Conservation (phyloP, 2,797 vertebrate species). For the Chromis chromis region DNA sequence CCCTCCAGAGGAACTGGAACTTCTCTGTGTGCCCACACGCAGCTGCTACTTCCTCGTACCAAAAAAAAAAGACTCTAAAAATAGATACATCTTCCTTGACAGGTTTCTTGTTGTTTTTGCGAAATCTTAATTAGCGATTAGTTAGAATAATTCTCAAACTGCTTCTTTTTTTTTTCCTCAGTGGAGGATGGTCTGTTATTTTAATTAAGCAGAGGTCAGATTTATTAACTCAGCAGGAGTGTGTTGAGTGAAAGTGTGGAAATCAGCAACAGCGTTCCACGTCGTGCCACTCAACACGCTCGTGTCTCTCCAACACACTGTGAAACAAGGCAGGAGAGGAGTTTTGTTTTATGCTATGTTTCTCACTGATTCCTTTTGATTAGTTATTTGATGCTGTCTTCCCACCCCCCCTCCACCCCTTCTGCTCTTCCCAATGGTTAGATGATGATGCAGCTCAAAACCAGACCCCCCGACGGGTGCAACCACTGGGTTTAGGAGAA, state of each 20-base stretch:
- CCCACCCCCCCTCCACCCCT: slow-evolving; percentile 4
- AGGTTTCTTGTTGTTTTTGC: slow-evolving; percentile 81
- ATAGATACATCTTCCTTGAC: slow-evolving; percentile 73
- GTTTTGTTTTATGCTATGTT: slow-evolving; percentile 55
- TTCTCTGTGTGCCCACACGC: slow-evolving; percentile 46
- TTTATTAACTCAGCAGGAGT: slow-evolving; percentile 86
- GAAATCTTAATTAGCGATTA: slow-evolving; percentile 85
- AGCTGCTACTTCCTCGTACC: slow-evolving; percentile 47
- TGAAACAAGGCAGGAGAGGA: slow-evolving; percentile 29
- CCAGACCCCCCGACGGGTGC: slow-evolving; percentile 51
- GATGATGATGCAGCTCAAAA: slow-evolving; percentile 50
- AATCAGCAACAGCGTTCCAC: slow-evolving; percentile 71
- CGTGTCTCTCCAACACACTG: slow-evolving; percentile 45
- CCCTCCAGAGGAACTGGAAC: slow-evolving; percentile 43
- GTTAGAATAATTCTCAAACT: slow-evolving; percentile 84
- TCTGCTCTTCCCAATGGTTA: slow-evolving; percentile 23
- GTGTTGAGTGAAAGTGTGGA: slow-evolving; percentile 74
- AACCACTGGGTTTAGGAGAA: slow-evolving; percentile 32
- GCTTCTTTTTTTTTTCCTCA: slow-evolving; percentile 69
- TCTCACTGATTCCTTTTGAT: slow-evolving; percentile 66
- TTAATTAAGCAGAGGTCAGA: slow-evolving; percentile 89
- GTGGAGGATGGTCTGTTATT: slow-evolving; percentile 84
- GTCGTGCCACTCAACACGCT: slow-evolving; percentile 57
- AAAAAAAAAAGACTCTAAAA: slow-evolving; percentile 60
- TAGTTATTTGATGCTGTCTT: slow-evolving; percentile 48